phyloP scores from a whole-genome alignment of 2,797 vertebrate genomes.

The Etheostoma nigrum region DNA sequence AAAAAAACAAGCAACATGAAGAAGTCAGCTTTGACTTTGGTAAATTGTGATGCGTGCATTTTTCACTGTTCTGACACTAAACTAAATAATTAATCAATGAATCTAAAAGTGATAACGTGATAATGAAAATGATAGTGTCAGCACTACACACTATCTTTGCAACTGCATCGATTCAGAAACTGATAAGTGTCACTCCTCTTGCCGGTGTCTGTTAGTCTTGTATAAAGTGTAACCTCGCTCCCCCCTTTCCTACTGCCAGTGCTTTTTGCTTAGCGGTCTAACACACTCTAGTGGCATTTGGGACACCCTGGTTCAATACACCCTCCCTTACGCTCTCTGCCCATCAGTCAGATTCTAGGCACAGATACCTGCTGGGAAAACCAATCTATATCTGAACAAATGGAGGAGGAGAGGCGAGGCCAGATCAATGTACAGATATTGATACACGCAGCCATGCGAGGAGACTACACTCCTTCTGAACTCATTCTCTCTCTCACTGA shows the following conservation, averaged over 20 bases:
- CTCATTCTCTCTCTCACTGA: constrained; percentile 73
- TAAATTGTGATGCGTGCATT: neutral
- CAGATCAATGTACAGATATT: constrained; percentile 85
- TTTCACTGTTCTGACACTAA: neutral
- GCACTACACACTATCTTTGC: constrained; percentile 13
- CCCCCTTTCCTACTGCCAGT: constrained; percentile 11
- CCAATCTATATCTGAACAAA: constrained; percentile 84
- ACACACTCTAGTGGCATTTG: constrained; percentile 73
- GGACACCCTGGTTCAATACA: constrained; percentile 72
- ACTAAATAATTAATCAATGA: constrained; percentile 11
- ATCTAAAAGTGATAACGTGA: constrained; percentile 29
- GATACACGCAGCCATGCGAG: constrained; percentile 79
- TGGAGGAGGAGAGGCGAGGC: constrained; percentile 76
- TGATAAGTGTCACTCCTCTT: constrained; percentile 23
- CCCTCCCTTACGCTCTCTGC: constrained; percentile 56
- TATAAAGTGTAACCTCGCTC: constrained; percentile 13
- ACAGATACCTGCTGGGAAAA: constrained; percentile 82
- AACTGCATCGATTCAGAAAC: constrained; percentile 29
- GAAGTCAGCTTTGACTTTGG: neutral
- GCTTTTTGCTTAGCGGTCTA: constrained; percentile 73
- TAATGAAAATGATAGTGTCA: constrained; percentile 8
- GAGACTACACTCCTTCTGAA: constrained; percentile 74
- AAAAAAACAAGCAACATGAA: neutral
- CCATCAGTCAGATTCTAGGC: constrained; percentile 80
- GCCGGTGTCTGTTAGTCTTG: constrained; percentile 5